Evolutionary conservation across 2,888 invertebrate species (phyloP), one percentile per base, ranked within the genome.

Genomic region (Campoletis raptor): DNA sequence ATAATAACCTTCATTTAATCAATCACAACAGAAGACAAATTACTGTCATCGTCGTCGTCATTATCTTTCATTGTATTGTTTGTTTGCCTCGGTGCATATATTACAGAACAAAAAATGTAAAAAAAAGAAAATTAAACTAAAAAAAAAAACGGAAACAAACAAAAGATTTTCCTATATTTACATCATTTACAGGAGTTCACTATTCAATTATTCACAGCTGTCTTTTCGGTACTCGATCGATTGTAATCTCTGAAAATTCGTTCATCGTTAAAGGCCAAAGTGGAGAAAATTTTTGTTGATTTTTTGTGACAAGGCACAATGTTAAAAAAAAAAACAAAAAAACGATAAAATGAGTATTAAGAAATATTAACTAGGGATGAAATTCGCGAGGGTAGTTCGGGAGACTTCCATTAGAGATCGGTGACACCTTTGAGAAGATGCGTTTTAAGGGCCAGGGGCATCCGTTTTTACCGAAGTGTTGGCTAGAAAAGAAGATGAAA

Each of bases 161-260:
- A 61, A 61, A 57, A 57, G 52, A 88, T 87, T 89, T 90, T 89
- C 86, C 90, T 93, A 81, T 86, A 93, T 93, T 92, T 93, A 93
- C 93, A 93, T 90, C 85, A 90, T 91, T 91, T 90, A 91, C 90
- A 91, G 85, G 90, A 61, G 36, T 81, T 81, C 81, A 81, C 77
- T 84, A 89, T 88, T 79, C 69, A 80, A 61, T 84, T 92, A 92
- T 93, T 91, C 91, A 92, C 92, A 93, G 87, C 87, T 88, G 88
- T 77, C 48, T 18, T 81, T 86, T 74, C 69, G 74, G 66, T 67
- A 48, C 81, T 81, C 42, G 64, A 18, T 52, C 61, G 52, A 82
- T 57, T 76, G 66, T 80, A 36, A 66, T 30, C 18, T 70, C 57
- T 48, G 67, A 78, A 64, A 79, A 74, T 64, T 24, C 40, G 48